phyloP scores from a whole-genome alignment of 2,797 vertebrate species.

The Amniataba percoides region DNA sequence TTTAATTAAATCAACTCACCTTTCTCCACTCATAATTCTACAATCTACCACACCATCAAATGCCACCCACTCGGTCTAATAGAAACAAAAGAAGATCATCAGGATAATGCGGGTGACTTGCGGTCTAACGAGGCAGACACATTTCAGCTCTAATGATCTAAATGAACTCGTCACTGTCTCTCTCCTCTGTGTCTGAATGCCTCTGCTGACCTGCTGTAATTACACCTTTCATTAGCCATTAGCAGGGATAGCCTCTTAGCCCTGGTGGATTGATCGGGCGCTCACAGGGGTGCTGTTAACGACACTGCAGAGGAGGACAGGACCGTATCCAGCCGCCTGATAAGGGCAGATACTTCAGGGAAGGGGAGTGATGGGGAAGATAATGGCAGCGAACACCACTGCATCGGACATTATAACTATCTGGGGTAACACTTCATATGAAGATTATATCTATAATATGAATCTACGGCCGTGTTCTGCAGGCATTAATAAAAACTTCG shows the following conservation, averaged over 20 bases:
- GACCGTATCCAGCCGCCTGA: constrained; percentile 51
- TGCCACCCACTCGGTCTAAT: constrained; percentile 60
- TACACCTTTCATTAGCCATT: constrained; percentile 85
- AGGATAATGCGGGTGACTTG: constrained; percentile 70
- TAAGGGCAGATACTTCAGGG: constrained; percentile 72
- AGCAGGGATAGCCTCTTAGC: constrained; percentile 71
- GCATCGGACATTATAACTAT: constrained; percentile 55
- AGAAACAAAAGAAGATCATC: constrained; percentile 71
- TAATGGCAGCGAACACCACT: constrained; percentile 57
- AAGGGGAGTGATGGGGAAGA: constrained; percentile 59
- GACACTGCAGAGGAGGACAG: constrained; percentile 65
- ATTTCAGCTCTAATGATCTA: constrained; percentile 79
- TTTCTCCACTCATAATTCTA: constrained; percentile 52
- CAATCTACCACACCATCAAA: constrained; percentile 63
- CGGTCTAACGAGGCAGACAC: constrained; percentile 72
- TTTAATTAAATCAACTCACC: constrained; percentile 72
- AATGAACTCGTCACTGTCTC: constrained; percentile 77
- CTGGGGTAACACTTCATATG: constrained; percentile 58
- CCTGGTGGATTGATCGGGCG: constrained; percentile 71
- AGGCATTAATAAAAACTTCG: constrained; percentile 43
- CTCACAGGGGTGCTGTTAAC: constrained; percentile 67
- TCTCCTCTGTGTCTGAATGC: constrained; percentile 62
- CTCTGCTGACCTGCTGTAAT: constrained; percentile 79
- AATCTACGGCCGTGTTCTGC: constrained; percentile 50
- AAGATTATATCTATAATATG: constrained; percentile 61